A percentile compares a stretch with the other conserved stretches of the same genome.
phyloP scores from a whole-genome alignment of 2,797 vertebrate genomes.

The Pangasius sanitwongsei region DNA sequence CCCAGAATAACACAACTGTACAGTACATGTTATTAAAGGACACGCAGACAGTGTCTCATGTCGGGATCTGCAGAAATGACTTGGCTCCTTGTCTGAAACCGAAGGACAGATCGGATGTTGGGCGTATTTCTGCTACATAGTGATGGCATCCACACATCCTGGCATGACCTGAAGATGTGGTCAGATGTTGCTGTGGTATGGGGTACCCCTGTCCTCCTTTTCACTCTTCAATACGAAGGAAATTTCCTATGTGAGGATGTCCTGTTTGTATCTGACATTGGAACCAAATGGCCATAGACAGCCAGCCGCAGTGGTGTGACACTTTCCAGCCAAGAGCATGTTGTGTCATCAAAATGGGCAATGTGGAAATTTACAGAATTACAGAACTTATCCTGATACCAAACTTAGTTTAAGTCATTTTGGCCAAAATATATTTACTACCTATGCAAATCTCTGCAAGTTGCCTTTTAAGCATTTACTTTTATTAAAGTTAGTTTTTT shows the following conservation, averaged over 20 bases:
- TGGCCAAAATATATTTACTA: background rate
- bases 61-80: constrained; percentile 34
- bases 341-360: constrained; percentile 38
- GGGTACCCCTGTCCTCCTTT: constrained; percentile 61
- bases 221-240: constrained; percentile 45
- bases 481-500: background rate
- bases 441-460: background rate
- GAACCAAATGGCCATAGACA: constrained; percentile 24
- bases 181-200: constrained; percentile 54
- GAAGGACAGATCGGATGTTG: constrained; percentile 68
- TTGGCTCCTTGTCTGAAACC: constrained; percentile 60
- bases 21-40: constrained; percentile 30
- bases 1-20: constrained; percentile 25
- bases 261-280: constrained; percentile 42
- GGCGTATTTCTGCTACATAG: constrained; percentile 74
- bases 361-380: constrained; percentile 55
- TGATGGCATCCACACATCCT: constrained; percentile 74
- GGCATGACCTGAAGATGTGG: constrained; percentile 74
- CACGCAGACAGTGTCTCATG: constrained; percentile 24
- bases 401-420: background rate
- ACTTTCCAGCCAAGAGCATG: constrained; percentile 45
- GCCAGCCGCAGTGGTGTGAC: constrained; percentile 28
- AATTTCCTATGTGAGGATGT: constrained; percentile 51
- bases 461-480: background rate
- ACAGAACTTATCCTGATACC: background rate